phyloP scores from a whole-genome alignment of 2,797 vertebrate genomes.

The Tapera naevia region DNA sequence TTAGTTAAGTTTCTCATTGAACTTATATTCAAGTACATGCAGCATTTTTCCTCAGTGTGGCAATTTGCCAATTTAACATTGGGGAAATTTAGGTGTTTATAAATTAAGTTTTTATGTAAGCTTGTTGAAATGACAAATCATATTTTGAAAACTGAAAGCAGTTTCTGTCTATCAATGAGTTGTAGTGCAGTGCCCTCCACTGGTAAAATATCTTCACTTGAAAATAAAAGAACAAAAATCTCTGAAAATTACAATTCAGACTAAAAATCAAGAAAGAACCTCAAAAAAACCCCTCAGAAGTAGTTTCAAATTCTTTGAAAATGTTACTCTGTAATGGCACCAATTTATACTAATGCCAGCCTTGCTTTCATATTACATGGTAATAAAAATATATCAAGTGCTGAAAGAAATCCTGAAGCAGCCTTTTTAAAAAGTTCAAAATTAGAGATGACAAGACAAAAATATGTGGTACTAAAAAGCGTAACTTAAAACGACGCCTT shows the following conservation, averaged over 20 bases:
- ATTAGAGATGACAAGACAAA: not conserved
- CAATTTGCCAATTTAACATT: not conserved
- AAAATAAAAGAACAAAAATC: not conserved
- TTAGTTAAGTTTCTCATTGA: slow-evolving; percentile 9
- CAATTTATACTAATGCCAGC: not conserved
- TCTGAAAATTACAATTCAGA: not conserved
- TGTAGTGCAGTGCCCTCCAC: slow-evolving; percentile 60
- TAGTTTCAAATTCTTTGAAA: not conserved
- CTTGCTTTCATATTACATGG: not conserved
- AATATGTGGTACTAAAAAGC: not conserved
- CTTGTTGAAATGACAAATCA: not conserved
- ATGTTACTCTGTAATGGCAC: not conserved
- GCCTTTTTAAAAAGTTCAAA: not conserved
- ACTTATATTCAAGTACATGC: not conserved
- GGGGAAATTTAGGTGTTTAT: slow-evolving; percentile 17
- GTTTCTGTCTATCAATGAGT: not conserved
- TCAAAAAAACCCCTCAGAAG: not conserved
- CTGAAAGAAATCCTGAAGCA: not conserved
- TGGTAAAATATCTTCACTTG: not conserved
- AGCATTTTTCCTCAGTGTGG: not conserved
- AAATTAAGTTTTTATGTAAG: not conserved
- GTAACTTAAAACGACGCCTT: not conserved
- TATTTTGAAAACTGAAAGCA: not conserved
- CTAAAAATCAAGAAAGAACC: not conserved
- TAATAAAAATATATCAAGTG: not conserved